Base-by-base conservation (phyloP, 2,888 invertebrate genomes). In the Apamea anceps region DNA sequence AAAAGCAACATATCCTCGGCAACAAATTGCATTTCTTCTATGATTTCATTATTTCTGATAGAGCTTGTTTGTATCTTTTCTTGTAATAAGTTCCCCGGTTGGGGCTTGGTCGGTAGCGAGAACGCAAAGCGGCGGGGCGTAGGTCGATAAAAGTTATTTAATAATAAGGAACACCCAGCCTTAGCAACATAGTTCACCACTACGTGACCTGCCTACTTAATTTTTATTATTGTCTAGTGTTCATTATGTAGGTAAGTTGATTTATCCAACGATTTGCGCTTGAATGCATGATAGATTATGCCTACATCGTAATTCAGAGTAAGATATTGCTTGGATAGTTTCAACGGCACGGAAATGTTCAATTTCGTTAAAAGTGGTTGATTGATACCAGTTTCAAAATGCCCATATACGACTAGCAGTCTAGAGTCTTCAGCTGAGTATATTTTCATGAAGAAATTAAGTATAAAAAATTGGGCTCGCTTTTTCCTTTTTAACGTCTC, bases 61-160 rank as follows among this genome's bases (percentile, higher is more conserved):
- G 66, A 74, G 77, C 73, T 88, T 86, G 87, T 88, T 88, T 88
- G 85, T 86, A 88, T 89, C 78, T 89, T 88, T 90, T 85, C 88
- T 89, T 89, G 88, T 91, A 91, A 92, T 91, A 92, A 91, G 90
- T 91, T 92, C 79, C 86, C 83, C 84, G 80, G 86, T 86, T 77
- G 85, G 89, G 86, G 89, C 87, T 90, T 89, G 87, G 87, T 86
- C 74, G 81, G 85, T 84, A 88, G 87, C 86, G 87, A 85, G 84
- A 88, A 86, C 89, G 89, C 89, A 89, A 87, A 88, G 89, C 88
- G 90, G 83, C 87, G 90, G 91, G 92, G 93, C 88, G 92, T 91
- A 91, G 94, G 93, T 95, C 94, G 94, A 95, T 95, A 95, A 95
- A 96, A 96, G 94, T 96, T 96, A 96, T 96, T 96, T 95, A 96